Evolutionary conservation across 2,888 invertebrate species (phyloP).

Genomic region (Leptopterna dolabrata): DNA sequence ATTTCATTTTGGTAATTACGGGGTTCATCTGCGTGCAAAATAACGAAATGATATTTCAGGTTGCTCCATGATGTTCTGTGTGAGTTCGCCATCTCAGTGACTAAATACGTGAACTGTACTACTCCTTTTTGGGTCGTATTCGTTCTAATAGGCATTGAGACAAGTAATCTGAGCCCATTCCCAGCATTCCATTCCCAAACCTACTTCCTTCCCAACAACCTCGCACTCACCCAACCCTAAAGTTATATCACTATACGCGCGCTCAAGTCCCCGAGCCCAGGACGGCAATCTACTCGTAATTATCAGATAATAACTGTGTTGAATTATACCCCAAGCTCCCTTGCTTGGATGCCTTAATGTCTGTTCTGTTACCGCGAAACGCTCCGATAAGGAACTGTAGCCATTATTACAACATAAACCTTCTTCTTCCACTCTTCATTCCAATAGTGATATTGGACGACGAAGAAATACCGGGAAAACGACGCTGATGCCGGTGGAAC

Average conservation of each 20-base stretch:
- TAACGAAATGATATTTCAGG: no score
- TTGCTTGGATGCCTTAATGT: background rate
- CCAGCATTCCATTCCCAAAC: background rate
- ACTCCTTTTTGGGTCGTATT: no score
- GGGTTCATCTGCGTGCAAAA: no score
- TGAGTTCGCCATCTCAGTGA: no score
- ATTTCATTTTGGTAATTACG: no score
- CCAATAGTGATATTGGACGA: background rate
- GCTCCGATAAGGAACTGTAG: background rate
- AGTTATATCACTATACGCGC: background rate
- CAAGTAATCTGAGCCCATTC: background rate
- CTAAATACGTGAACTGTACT: no score
- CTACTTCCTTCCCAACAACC: background rate
- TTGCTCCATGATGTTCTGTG: no score
- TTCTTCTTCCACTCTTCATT: background rate
- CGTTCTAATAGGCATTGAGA: background rate
- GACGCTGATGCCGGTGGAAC: background rate
- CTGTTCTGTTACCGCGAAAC: background rate
- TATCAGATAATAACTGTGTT: background rate
- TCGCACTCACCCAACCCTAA: background rate
- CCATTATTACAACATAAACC: constrained; percentile 5
- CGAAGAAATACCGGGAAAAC: background rate
- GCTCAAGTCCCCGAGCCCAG: background rate
- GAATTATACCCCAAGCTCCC: background rate
- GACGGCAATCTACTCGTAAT: constrained; percentile 20